phyloP scores from a whole-genome alignment of 35 echinoderm and acorn worm species.

The Apostichopus parvimensis region DNA sequence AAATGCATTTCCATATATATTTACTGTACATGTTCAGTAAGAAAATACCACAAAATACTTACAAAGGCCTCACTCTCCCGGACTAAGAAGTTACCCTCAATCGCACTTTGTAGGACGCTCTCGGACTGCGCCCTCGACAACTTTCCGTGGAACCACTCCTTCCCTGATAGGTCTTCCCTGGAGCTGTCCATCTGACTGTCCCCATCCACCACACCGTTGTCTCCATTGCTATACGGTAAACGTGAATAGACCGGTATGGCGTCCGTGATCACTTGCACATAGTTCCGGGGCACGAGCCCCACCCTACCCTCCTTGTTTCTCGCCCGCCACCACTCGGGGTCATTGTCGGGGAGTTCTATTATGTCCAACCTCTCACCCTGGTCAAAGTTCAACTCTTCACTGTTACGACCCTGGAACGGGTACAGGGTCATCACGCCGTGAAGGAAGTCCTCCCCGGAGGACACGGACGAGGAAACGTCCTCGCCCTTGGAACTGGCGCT shows the following conservation, averaged over 20 bases:
- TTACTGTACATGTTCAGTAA: too few species aligned
- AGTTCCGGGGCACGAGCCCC: conserved; percentile 91
- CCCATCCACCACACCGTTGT: neutral
- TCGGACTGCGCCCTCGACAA: conserved; percentile 82
- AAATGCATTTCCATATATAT: too few species aligned
- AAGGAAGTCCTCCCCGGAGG: conserved; percentile 77
- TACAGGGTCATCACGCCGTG: conserved; percentile 79
- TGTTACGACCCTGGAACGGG: conserved; percentile 84
- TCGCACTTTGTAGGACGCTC: conserved; percentile 48
- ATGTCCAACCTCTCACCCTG: conserved; percentile 85
- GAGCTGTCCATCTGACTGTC: neutral
- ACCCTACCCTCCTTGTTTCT: conserved; percentile 72
- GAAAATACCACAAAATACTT: conserved; percentile 43
- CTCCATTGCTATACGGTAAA: conserved; percentile 55
- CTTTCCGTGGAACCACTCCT: conserved; percentile 90
- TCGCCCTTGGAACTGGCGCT: conserved; percentile 76
- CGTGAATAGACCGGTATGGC: conserved; percentile 61
- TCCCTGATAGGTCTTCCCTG: conserved; percentile 50
- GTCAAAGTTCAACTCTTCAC: conserved; percentile 96
- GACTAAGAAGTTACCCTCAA: conserved; percentile 83
- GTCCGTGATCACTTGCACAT: conserved; percentile 77
- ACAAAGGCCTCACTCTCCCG: conserved; percentile 92
- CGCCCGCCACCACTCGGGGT: conserved; percentile 96
- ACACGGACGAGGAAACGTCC: conserved; percentile 34
- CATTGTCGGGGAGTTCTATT: conserved; percentile 85